Evolutionary conservation across 2,797 vertebrate species (phyloP).

Genomic region (Notolepis coatsorum): DNA sequence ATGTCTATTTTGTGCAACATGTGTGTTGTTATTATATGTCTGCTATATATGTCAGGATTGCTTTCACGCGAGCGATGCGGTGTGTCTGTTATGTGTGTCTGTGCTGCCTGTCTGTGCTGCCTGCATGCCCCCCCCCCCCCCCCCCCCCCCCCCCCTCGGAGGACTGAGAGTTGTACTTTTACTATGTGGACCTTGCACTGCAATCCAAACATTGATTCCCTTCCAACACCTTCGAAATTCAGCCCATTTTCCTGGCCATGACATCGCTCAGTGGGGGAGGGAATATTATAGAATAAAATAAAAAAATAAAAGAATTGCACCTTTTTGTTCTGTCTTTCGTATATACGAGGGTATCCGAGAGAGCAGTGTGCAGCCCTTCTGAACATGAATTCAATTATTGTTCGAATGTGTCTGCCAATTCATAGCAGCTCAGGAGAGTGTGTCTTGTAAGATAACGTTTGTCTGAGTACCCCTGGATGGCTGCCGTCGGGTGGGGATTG

Average conservation of each 20-base stretch:
- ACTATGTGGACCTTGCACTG: constrained; percentile 65
- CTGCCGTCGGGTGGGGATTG: no score
- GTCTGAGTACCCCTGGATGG: not conserved
- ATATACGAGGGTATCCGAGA: constrained; percentile 16
- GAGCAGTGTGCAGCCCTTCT: constrained; percentile 8
- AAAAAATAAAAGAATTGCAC: constrained; percentile 50
- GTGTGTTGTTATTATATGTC: no score
- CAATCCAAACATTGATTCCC: constrained; percentile 73
- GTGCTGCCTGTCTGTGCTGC: not conserved
- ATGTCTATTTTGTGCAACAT: not conserved
- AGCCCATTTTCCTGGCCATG: constrained; percentile 66
- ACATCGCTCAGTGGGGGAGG: constrained; percentile 59
- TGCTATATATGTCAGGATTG: no score
- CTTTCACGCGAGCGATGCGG: no score
- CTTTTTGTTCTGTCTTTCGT: constrained; percentile 23
- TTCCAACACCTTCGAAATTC: constrained; percentile 72
- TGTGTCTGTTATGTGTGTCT: not conserved
- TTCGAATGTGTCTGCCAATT: constrained; percentile 20
- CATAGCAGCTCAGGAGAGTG: constrained; percentile 19
- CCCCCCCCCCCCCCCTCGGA: no score
- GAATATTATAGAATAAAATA: no score
- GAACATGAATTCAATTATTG: constrained; percentile 21
- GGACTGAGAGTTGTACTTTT: no score
- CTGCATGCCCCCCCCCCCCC: no score
- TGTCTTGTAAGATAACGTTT: constrained; percentile 21